phyloP scores from a whole-genome alignment of 1,140 invertebrate genomes.

The Chironomus tepperi region DNA sequence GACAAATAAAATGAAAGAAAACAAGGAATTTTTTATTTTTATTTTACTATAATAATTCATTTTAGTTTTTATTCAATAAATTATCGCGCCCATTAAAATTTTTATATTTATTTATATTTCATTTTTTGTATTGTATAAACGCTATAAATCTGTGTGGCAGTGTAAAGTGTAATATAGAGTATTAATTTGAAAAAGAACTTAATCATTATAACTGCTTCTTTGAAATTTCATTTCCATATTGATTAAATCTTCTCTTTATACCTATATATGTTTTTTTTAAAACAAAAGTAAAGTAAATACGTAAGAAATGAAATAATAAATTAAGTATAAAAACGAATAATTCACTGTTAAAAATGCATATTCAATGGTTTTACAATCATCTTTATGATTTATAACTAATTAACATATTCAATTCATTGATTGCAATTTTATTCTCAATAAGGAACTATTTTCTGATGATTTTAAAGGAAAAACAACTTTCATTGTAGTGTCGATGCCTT shows the following conservation, averaged over 20 bases:
- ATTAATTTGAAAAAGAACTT: slow-evolving; percentile 2
- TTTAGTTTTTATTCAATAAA: slow-evolving; percentile 15
- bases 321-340: neutral
- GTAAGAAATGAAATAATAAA: neutral
- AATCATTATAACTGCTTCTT: neutral
- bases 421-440: neutral
- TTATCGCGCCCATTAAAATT: slow-evolving; percentile 7
- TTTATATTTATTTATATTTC: neutral
- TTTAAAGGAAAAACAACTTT: no score
- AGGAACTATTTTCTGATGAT: no score
- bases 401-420: slow-evolving; percentile 9
- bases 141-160: slow-evolving; percentile 11
- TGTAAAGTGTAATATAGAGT: slow-evolving; percentile 13
- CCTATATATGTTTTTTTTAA: no score
- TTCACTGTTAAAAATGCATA: no score
- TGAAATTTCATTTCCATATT: neutral
- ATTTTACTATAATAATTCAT: slow-evolving; percentile 15
- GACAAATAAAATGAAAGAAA: no score
- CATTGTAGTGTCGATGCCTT: no score
- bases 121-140: slow-evolving; percentile 8
- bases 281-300: no score
- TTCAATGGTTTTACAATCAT: no score
- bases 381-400: neutral
- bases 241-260: no score
- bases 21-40: neutral